phyloP scores from a whole-genome alignment of 2,888 invertebrate genomes.

The Nudaria mundana region DNA sequence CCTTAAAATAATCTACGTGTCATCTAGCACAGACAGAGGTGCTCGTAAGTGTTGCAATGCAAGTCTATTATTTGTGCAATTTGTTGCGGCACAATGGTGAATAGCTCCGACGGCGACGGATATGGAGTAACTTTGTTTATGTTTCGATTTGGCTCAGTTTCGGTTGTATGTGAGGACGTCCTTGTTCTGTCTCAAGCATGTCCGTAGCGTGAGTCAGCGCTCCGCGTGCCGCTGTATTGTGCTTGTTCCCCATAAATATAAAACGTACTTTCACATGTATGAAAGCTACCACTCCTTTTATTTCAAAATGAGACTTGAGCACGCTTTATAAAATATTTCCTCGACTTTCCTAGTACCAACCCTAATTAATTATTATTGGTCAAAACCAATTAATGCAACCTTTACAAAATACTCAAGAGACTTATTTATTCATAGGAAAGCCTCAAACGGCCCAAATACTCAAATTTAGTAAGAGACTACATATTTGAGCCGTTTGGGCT shows the following conservation, averaged over 20 bases:
- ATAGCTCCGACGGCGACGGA: slow-evolving; percentile 72
- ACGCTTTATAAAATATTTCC: slow-evolving; percentile 15
- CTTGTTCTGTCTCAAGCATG: slow-evolving; percentile 65
- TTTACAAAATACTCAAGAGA: slow-evolving; percentile 20
- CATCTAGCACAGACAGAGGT: slow-evolving; percentile 60
- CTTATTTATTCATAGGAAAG: too few relatives aligned
- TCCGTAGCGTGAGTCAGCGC: slow-evolving; percentile 63
- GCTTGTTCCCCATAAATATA: slow-evolving; percentile 51
- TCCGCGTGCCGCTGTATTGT: slow-evolving; percentile 57
- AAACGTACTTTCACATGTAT: slow-evolving; percentile 46
- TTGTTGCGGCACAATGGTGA: slow-evolving; percentile 76
- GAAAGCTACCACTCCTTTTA: slow-evolving; percentile 25
- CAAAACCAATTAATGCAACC: slow-evolving; percentile 1
- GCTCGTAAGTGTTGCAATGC: slow-evolving; percentile 66
- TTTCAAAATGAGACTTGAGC: slow-evolving; percentile 15
- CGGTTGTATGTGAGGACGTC: slow-evolving; percentile 58
- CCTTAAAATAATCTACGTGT: slow-evolving; percentile 62
- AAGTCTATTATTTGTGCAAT: slow-evolving; percentile 72
- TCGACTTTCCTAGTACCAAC: slow-evolving; percentile 27
- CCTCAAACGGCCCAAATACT: too few relatives aligned
- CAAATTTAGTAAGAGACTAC: too few relatives aligned
- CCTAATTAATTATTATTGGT: slow-evolving; percentile 16
- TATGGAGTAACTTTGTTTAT: slow-evolving; percentile 77
- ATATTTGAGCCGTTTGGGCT: too few relatives aligned
- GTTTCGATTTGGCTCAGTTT: slow-evolving; percentile 65